Percentiles rank a stretch among this genome's conserved stretches.
Evolutionary conservation across 2,888 invertebrate species (phyloP).

Genomic region (Clistopyga incitator): DNA sequence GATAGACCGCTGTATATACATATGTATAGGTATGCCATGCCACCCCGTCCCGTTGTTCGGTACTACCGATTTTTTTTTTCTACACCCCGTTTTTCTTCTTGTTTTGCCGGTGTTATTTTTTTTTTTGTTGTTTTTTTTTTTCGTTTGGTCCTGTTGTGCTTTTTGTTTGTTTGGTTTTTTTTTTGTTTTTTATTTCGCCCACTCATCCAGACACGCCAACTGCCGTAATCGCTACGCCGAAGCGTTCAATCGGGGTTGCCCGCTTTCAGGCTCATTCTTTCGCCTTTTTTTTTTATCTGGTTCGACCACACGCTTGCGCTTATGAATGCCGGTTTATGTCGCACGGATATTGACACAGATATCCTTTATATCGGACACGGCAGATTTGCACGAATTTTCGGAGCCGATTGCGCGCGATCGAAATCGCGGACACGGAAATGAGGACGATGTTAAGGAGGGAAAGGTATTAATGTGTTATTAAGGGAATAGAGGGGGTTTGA

Average conservation of each 20-base stretch:
- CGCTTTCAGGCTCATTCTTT: constrained; percentile 57
- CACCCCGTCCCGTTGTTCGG: constrained; percentile 76
- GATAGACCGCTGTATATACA: constrained; percentile 4
- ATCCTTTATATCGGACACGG: not conserved
- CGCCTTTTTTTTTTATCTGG: constrained; percentile 62
- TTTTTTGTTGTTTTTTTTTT: constrained; percentile 10
- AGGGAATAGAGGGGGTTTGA: no score
- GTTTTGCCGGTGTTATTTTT: constrained; percentile 37
- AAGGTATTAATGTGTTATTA: no score
- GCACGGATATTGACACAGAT: not conserved
- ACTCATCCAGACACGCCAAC: constrained; percentile 77
- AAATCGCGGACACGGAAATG: no score
- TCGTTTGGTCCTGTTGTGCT: not conserved
- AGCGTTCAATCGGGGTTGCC: constrained; percentile 66
- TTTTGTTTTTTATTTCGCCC: constrained; percentile 56
- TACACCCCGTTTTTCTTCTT: constrained; percentile 66
- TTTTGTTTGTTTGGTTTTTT: no score
- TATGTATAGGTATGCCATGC: constrained; percentile 54
- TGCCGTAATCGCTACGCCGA: constrained; percentile 80
- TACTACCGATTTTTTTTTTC: constrained; percentile 78
- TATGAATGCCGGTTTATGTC: constrained; percentile 52
- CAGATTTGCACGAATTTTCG: not conserved
- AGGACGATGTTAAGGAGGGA: no score
- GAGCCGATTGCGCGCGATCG: not conserved
- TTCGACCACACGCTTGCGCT: constrained; percentile 45